Base-by-base conservation (phyloP, 2,888 invertebrate species). In the Boloria euphrosyne region DNA sequence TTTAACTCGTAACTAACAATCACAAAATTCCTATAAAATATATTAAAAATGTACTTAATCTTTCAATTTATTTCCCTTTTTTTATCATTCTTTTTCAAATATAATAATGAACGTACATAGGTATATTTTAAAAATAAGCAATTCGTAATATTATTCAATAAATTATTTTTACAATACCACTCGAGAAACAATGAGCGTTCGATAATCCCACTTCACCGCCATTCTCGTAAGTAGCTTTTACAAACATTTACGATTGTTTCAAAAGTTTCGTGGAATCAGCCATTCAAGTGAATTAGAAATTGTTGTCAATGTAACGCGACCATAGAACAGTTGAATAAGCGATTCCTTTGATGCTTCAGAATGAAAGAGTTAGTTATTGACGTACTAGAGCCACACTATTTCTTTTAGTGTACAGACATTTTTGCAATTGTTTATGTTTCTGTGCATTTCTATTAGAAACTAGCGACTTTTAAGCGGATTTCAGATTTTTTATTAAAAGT, bases 251-350 rank as follows among this genome's bases (percentile, higher is more conserved):
- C 84, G 79, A 85, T 87, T 89, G 88, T 89, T 86, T 86, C 83
- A 83, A 82, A 80, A 83, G 83, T 53, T 71, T 69, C 69, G 60
- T 31, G 43, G 71, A 69, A 71, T 46, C 14, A 50, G 58, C 80
- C 83, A 81, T 85, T 88, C 83, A 84, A 73, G 71, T 66, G 77
- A 78, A 80, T 81, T 80, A 79, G 80, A 70, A 67, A 71, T 72
- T 71, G 70, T 87, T 87, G 88, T 85, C 81, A 82, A 73, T 87
- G 86, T 89, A 89, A 89, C 86, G 77, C 87, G 85, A 53, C 64
- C 46, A 47, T 46, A 46, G 22, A 22, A n/a, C 31, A 38, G 7
- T 18, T 31, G 52, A 52, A 65, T 53, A 47, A 27, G 18, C 59
- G 46, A 53, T 17, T 31, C 27, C 3, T 59, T 58, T 22, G 52